Percentiles rank a stretch among this genome's conserved stretches.
Evolutionary conservation across 2,113 vertebrate species (phyloP).

Genomic region (Sturnira hondurensis): DNA sequence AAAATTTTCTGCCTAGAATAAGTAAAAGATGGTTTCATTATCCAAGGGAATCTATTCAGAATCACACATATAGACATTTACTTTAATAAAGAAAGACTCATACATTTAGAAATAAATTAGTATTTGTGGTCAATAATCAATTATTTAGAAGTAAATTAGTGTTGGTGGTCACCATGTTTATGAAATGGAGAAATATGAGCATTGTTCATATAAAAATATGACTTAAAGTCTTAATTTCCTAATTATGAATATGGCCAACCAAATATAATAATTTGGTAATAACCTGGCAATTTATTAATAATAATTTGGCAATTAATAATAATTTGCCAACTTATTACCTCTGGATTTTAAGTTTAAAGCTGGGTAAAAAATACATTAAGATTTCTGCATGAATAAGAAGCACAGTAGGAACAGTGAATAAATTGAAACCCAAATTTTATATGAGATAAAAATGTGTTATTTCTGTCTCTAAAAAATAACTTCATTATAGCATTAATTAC

Average conservation of each 20-base stretch:
- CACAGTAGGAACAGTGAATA: background rate
- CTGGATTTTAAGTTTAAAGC: slow-evolving; percentile 6
- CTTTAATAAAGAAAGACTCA: background rate
- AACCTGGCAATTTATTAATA: background rate
- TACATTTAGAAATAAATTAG: background rate
- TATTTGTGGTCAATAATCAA: background rate
- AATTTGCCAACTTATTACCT: background rate
- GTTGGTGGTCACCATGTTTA: background rate
- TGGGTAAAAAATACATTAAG: background rate
- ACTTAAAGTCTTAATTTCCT: background rate
- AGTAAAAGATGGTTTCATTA: background rate
- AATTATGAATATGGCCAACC: background rate
- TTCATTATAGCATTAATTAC: background rate
- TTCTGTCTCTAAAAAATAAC: background rate
- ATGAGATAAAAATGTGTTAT: background rate
- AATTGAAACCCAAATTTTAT: background rate
- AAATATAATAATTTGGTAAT: background rate
- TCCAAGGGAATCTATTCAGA: background rate
- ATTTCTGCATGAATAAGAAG: background rate
- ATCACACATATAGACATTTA: background rate
- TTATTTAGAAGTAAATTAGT: background rate
- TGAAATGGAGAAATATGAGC: background rate
- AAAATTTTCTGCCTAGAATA: slow-evolving; percentile 89
- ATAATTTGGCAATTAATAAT: no score
- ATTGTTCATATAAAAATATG: background rate